Evolutionary conservation across 2,888 invertebrate species (phyloP).

Genomic region (Dugesia japonica): DNA sequence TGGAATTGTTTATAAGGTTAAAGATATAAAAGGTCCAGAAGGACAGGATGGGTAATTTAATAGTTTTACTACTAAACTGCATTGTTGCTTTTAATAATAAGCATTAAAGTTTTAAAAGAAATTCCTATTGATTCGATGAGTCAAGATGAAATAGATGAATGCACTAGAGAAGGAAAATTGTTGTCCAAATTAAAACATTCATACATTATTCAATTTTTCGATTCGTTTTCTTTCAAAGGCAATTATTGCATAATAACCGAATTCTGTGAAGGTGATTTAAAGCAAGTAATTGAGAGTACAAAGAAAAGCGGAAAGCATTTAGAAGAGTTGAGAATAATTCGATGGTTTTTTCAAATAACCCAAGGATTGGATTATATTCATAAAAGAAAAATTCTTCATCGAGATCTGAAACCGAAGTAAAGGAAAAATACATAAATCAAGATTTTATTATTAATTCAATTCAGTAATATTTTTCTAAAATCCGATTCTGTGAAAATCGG

Average conservation of each 20-base stretch:
- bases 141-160: conserved; percentile 47
- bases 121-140: conserved; percentile 46
- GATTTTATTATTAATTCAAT: too few species aligned
- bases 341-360: conserved; percentile 46
- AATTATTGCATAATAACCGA: conserved; percentile 48
- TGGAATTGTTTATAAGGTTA: not conserved
- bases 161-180: conserved; percentile 45
- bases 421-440: too few species aligned
- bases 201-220: conserved; percentile 46
- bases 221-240: conserved; percentile 45
- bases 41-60: not conserved
- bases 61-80: not conserved
- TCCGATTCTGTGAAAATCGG: conserved; percentile 47
- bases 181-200: conserved; percentile 45
- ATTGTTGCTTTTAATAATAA: conserved; percentile 34
- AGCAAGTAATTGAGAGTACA: conserved; percentile 40
- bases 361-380: conserved; percentile 47
- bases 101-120: conserved; percentile 46
- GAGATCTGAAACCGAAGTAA: conserved; percentile 43
- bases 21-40: not conserved
- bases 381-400: conserved; percentile 42
- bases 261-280: conserved; percentile 48
- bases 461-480: conserved; percentile 47
- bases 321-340: conserved; percentile 42
- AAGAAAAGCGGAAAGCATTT: conserved; percentile 41